Evolutionary conservation across 2,888 invertebrate genomes (phyloP).

Genomic region (Pachymerium ferrugineum): DNA sequence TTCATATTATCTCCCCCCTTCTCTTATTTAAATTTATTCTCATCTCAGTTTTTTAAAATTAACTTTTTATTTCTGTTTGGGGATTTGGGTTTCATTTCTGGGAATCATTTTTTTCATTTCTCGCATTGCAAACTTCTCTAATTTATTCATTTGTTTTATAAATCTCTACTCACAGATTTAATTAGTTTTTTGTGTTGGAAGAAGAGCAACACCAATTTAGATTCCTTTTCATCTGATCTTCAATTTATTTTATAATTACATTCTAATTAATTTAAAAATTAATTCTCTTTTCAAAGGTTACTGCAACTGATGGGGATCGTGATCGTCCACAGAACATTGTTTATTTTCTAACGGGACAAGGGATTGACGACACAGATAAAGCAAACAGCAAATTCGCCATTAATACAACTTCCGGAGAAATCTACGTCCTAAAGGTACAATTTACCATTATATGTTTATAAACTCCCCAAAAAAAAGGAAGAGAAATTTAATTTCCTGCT

Average conservation of each 20-base stretch:
- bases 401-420: conserved; percentile 89
- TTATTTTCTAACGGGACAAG: conserved; percentile 91
- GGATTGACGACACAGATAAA: conserved; percentile 90
- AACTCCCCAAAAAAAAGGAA: not conserved
- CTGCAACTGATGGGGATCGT: conserved; percentile 91
- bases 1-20: not conserved
- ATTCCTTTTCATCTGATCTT: not conserved
- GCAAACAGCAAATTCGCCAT: conserved; percentile 95
- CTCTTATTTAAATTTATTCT: not conserved
- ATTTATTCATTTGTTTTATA: not conserved
- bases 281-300: conserved; percentile 61
- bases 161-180: not conserved
- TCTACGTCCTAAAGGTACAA: conserved; percentile 86
- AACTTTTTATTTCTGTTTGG: no score
- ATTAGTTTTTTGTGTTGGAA: not conserved
- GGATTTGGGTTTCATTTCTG: no score
- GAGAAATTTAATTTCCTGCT: not conserved
- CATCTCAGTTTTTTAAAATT: not conserved
- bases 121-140: no score
- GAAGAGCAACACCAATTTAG: no score
- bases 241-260: not conserved
- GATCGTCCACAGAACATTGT: conserved; percentile 92
- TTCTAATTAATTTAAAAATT: conserved; percentile 10
- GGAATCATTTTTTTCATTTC: no score
- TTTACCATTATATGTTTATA: not conserved